These are phyloP conservation scores for Hemibagrus guttatus DNA, from an alignment of 2,797 vertebrate species.

Conservation along the genomic window DNA sequence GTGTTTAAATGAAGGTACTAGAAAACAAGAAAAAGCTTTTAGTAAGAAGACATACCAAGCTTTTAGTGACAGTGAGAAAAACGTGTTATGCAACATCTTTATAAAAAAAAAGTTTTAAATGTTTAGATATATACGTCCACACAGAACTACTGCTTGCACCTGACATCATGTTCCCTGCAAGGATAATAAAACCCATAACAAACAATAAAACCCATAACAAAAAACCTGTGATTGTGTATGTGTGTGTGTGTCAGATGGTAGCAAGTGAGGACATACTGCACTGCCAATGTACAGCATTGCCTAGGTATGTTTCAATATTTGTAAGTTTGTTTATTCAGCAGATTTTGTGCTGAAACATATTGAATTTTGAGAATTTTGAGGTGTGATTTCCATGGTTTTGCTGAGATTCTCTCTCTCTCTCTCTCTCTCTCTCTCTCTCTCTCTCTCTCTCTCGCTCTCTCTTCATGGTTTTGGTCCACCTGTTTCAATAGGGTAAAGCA, in stretches of 20 bases:
- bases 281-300: neutral
- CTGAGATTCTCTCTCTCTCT: neutral
- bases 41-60: neutral
- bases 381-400: neutral
- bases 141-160: neutral
- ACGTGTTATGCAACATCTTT: neutral
- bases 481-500: neutral
- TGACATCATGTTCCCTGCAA: neutral
- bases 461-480: neutral
- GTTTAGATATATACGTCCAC: neutral
- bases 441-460: too few relatives aligned
- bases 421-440: neutral
- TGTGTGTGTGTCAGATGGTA: neutral
- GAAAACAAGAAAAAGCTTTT: neutral
- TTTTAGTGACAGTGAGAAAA: neutral
- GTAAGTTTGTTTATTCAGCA: neutral
- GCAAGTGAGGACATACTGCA: neutral
- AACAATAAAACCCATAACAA: neutral
- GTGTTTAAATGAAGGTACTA: neutral
- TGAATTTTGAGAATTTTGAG: neutral
- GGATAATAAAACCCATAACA: neutral
- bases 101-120: neutral
- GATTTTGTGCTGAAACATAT: neutral
- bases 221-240: neutral
- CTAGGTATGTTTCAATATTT: neutral